Conservation (phyloP, 2,888 invertebrate genomes). For the Tetragonula carbonaria region DNA sequence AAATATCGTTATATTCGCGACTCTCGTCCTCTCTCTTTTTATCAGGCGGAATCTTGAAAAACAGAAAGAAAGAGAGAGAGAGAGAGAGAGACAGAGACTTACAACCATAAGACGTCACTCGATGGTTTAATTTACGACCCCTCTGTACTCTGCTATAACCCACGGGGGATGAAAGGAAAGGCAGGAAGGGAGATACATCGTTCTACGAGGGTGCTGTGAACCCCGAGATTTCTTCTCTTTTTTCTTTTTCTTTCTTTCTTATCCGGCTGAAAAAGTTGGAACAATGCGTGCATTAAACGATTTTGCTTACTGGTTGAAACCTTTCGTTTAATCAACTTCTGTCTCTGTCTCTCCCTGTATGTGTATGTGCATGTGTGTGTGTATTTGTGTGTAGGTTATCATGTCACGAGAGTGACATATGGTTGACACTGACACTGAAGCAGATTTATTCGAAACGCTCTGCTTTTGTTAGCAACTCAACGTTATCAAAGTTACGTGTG, state of each 20-base stretch:
- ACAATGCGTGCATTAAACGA: slow-evolving; percentile 38
- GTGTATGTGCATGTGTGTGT: neutral
- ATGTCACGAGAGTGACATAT: slow-evolving; percentile 25
- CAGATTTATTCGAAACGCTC: no score
- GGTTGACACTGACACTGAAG: neutral
- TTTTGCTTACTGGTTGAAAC: slow-evolving; percentile 16
- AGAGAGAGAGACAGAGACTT: neutral
- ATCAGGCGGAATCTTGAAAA: neutral
- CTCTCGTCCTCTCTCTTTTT: neutral
- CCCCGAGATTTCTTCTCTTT: neutral
- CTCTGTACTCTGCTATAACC: slow-evolving; percentile 5
- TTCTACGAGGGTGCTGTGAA: neutral
- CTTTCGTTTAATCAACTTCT: slow-evolving; percentile 9
- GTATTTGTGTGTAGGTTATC: slow-evolving; percentile 22
- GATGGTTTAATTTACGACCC: slow-evolving; percentile 1
- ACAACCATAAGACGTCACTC: neutral
- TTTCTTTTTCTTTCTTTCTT: no score
- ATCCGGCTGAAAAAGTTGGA: neutral
- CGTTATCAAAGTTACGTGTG: neutral
- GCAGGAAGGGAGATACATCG: slow-evolving; percentile 15
- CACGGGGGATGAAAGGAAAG: neutral
- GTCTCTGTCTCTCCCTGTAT: no score
- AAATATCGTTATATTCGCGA: neutral
- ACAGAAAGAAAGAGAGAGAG: neutral
- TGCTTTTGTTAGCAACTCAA: neutral